These are phyloP conservation scores for Morone saxatilis DNA, from an alignment of 2,113 vertebrate genomes.

Conservation along the genomic window DNA sequence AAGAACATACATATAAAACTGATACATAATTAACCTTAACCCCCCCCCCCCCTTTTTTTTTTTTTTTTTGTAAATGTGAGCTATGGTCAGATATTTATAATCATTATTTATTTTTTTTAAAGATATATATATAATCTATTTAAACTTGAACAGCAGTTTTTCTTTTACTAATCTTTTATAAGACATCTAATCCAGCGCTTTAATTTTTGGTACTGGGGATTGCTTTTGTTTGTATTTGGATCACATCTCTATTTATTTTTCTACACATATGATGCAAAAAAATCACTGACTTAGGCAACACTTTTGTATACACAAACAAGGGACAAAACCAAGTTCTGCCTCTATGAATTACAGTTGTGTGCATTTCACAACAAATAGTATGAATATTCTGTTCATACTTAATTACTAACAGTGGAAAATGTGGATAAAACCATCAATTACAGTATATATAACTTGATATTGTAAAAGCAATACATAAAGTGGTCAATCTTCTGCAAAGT, in stretches of 20 bases:
- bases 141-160: neutral
- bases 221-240: neutral
- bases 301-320: neutral
- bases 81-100: too few species aligned
- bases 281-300: neutral
- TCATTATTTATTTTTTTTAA: too few species aligned
- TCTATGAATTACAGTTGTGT: neutral
- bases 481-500: too few species aligned
- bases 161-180: neutral
- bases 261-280: constrained; percentile 13
- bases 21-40: too few species aligned
- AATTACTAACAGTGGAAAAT: neutral
- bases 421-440: neutral
- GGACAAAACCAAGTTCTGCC: neutral
- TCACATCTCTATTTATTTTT: neutral
- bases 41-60: too few species aligned
- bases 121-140: neutral
- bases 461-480: neutral
- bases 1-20: too few species aligned
- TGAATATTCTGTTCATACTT: neutral
- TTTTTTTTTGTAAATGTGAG: too few species aligned
- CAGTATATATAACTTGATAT: neutral
- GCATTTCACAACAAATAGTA: too few species aligned
- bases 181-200: neutral
- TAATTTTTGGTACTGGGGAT: neutral